Evolutionary conservation across 1,140 invertebrate genomes (phyloP), one percentile per base, ranked within the genome.

Genomic region (Achatina immaculata): DNA sequence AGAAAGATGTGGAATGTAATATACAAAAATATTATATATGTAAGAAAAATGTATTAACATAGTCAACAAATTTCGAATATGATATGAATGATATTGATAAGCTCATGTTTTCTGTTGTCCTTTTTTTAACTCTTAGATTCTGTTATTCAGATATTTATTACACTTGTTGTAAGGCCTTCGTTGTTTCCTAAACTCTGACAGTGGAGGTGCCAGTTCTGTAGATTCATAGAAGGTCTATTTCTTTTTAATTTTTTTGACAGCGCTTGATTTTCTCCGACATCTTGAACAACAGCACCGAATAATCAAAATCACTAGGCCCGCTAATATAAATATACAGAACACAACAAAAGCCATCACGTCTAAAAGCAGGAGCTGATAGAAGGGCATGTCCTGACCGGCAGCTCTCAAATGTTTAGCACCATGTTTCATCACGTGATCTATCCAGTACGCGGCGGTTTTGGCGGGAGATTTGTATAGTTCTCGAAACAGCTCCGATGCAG

Each of bases 331-430:
- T 2, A 51, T 3, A 31, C n/a, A 16, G 19, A 55, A 43, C 1
- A 77, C 31, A 14, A 85, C 31, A 43, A 85, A 83, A 9, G 80
- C 80, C 16, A 78, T 79, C 21, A 86, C 78, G 73, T 89, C 88
- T 31, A 88, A 21, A 58, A 86, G 78, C n/a, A 83, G 82, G 78
- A 88, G 86, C 69, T 86, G 82, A 72, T 86, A 88, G 51, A 78
- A 80, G 1, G 85, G 81, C 82, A 88, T 82, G 55, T 83, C 71
- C 38, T 82, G 78, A 65, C 82, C 77, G 0, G 77, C 48, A 11
- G 85, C 84, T 36, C 85, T 81, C 40, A 88, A 69, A 77, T 88
- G 83, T n/a, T 80, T 76, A 24, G 83, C 82, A 9, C 87, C 88
- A 79, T 85, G 86, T 75, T 83, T 83, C 19, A 87, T 83, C 40